A percentile compares a stretch with the other conserved stretches of the same genome.
These are phyloP conservation scores for Marisa cornuarietis DNA, from an alignment of 1,140 invertebrate species.

Conservation along the genomic window DNA sequence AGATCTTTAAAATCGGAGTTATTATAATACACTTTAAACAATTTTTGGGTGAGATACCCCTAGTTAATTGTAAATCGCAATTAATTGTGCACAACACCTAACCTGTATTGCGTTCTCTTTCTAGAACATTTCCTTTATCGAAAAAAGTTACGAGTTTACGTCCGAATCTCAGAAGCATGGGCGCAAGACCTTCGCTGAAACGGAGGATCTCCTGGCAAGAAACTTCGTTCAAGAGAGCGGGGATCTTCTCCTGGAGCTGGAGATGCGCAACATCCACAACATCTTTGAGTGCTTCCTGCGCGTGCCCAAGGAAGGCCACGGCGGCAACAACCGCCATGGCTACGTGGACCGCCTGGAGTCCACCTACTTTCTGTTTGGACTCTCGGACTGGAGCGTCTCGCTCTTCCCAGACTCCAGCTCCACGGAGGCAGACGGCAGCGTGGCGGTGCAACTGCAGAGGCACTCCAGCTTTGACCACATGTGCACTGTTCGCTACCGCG, in stretches of 20 bases:
- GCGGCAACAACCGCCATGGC: constrained; percentile 27
- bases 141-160: constrained; percentile 78
- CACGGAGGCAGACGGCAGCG: constrained; percentile 66
- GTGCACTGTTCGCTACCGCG: constrained; percentile 77
- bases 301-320: constrained; percentile 46
- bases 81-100: background rate
- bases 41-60: background rate
- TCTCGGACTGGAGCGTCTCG: constrained; percentile 86
- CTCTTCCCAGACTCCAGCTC: constrained; percentile 72
- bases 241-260: constrained; percentile 84
- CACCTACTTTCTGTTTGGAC: constrained; percentile 79
- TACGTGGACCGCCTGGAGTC: constrained; percentile 73
- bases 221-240: constrained; percentile 85
- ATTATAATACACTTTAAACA: background rate
- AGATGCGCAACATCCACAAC: constrained; percentile 80
- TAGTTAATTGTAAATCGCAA: constrained; percentile 58
- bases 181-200: constrained; percentile 81
- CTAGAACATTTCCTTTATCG: constrained; percentile 81
- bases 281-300: constrained; percentile 75
- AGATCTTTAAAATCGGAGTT: too few species aligned
- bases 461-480: constrained; percentile 85
- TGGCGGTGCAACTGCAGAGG: constrained; percentile 74
- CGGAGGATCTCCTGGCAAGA: constrained; percentile 78
- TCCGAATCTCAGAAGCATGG: constrained; percentile 80
- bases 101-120: constrained; percentile 72